Base-by-base conservation (phyloP, 2,888 invertebrate species). In the Drosophila suboccidentalis region DNA sequence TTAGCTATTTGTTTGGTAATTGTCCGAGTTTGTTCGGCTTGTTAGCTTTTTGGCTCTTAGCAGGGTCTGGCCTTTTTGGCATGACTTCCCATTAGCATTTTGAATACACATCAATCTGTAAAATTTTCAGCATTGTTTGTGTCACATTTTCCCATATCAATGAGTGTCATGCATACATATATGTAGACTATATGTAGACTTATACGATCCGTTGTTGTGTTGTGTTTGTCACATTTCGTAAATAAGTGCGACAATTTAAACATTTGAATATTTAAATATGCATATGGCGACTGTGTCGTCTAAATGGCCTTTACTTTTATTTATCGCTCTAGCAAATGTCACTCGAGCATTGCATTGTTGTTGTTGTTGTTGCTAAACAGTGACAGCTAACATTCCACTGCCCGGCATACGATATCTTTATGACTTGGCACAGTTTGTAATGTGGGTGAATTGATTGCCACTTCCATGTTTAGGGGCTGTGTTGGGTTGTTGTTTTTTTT, bases 271-370 rank as follows among this genome's bases (percentile, higher is more conserved):
- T 77, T 77, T 82, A 83, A 87, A 79, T 82, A 77, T 79, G 74
- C 82, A 84, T 66, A 65, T 62, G 55, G 63, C 63, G 49, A 72
- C 59, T 39, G 53, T 71, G 74, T 68, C 62, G 68, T 70, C 57
- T 71, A 71, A 81, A 82, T 78, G 85, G 85, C 85, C 82, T 84
- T 58, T 61, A 80, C 69, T 80, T 87, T 82, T 78, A 85, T 84
- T 84, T 84, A 84, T 87, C 74, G 87, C 85, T 68, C 58, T 51
- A 66, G 66, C 83, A 82, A 86, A 82, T 82, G 86, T 82, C 82
- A 82, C 78, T 78, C 72, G 71, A 86, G 64, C 68, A 72, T 78
- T 86, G 60, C 67, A 29, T 38, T 49, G 41, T 39, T 50, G 53
- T 36, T 69, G 26, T 51, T 63, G 49, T 41, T 50, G 66, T 57